Base-by-base conservation (phyloP, 1,140 invertebrate species). In the Brachionus sp. region DNA sequence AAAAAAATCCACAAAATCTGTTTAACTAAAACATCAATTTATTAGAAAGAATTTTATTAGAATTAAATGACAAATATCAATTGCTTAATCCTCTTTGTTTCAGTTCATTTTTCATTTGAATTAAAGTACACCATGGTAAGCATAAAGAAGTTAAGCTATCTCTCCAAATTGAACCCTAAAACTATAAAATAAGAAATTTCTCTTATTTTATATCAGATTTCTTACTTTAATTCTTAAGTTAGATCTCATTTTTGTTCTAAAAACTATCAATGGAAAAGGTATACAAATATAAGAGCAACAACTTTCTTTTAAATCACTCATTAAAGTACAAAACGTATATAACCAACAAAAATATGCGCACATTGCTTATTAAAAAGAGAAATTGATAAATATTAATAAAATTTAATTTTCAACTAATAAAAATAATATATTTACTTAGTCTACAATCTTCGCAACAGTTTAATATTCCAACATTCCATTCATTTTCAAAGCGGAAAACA, bases 211-310 rank as follows among this genome's bases (percentile, higher is more conserved):
- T n/a, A n/a, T n/a, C n/a, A n/a, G n/a, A n/a, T n/a, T n/a, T n/a
- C n/a, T n/a, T 62, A 80, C 77, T 66, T 80, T 80, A 16, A 80
- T 80, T 80, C 77, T 57, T 57, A 80, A 42, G 39, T 80, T 80
- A 42, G 77, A 80, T 19, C 77, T 35, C 77, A 80, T 39, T 66
- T 80, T 80, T 3, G 57, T 80, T 80, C 77, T 80, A 42, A 62
- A 80, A 16, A 62, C 50, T 35, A 80, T 62, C 23, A 80, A 80
- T 10, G 77, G 77, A 80, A 57, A 57, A 1, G 77, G 77, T 1
- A 80, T 66, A 16, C 77, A 80, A 42, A 57, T 62, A 33, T 66
- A 80, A 19, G 77, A 80, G 37, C 77, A 80, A 9, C 77, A 80
- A 23, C 57, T 80, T 23, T 80, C 77, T 25, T 80, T 80, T 66